Base-by-base conservation (phyloP, 2,113 vertebrate species). In the Albula glossodonta region DNA sequence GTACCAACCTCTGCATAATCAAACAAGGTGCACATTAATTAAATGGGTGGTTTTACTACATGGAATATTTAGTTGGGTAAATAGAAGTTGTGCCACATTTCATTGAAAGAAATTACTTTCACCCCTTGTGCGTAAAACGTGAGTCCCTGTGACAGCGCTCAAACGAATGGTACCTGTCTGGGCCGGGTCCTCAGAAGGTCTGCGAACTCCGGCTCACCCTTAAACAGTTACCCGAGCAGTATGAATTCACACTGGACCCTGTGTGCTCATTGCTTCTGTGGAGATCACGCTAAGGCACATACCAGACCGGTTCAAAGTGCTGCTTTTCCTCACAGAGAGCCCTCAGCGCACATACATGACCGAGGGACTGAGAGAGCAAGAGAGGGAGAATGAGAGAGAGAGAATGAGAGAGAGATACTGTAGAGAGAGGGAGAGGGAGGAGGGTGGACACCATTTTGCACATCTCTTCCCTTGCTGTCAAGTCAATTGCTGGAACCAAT, bases 311-410 rank as follows among this genome's bases (percentile, higher is more conserved):
- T 66, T 66, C 17, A 66, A 31, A 74, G 11, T 5, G 11, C 70
- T 74, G 70, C 70, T 74, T 31, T 9, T 31, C 31, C n/a, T 5
- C 22, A 19, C 4, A 6, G 10, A 10, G 70, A 31, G 70, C 2
- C 70, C 19, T 2, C 5, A 3, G 19, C n/a, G 3, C 19, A 8
- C 70, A 74, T 9, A 74, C 22, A n/a, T 10, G n/a, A 31, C 5
- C 78, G 31, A n/a, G 60, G 12, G 53, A 56, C 7, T 5, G 48
- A 74, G 0, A 8, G n/a, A n/a, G 48, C 86, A 52, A 80, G 57
- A 60, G 85, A 82, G 70, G 89, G 88, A 83, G 10, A 87, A 50
- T 0, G 66, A 84, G 66, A 77, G 48, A 74, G 66, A 50, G 9
- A 51, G 12, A 31, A 74, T 56, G n/a, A 66, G 13, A 11, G 10